Percentiles rank a stretch among this genome's conserved stretches.
phyloP scores from a whole-genome alignment of 2,113 vertebrate species.

The Erythrolamprus reginae region DNA sequence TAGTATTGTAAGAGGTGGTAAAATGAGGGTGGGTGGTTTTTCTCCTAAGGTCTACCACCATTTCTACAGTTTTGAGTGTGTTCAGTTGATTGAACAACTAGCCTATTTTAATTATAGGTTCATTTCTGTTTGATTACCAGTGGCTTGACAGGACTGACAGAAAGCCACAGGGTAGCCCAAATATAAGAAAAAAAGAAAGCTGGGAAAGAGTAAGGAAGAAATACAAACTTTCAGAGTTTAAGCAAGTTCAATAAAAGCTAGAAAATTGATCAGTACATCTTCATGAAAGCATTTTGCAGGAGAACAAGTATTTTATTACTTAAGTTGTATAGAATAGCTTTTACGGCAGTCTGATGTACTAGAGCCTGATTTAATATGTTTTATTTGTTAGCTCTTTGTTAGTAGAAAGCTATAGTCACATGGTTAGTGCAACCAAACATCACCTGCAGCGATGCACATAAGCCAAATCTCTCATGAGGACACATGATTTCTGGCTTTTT shows the following conservation, averaged over 20 bases:
- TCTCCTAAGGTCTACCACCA: too few species aligned
- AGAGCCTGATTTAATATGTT: background rate
- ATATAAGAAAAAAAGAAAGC: background rate
- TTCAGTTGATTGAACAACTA: too few species aligned
- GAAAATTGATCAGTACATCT: background rate
- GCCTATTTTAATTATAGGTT: conserved; percentile 20
- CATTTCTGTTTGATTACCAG: background rate
- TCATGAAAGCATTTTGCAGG: background rate
- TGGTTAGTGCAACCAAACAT: background rate
- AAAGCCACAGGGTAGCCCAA: background rate
- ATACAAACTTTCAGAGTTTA: background rate
- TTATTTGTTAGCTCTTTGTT: background rate
- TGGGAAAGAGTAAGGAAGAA: background rate
- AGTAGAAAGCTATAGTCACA: background rate
- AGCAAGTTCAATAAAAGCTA: background rate
- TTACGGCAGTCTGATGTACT: background rate
- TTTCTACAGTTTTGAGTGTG: too few species aligned
- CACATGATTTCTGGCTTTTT: too few species aligned
- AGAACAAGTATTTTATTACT: background rate
- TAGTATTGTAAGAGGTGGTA: too few species aligned
- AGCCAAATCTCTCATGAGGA: too few species aligned
- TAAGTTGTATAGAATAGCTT: background rate
- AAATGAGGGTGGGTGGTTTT: too few species aligned
- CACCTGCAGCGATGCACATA: too few species aligned
- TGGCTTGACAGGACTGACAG: background rate